Evolutionary conservation across 2,113 vertebrate genomes (phyloP), one percentile per base, ranked within the genome.

Genomic region (Larimichthys crocea): DNA sequence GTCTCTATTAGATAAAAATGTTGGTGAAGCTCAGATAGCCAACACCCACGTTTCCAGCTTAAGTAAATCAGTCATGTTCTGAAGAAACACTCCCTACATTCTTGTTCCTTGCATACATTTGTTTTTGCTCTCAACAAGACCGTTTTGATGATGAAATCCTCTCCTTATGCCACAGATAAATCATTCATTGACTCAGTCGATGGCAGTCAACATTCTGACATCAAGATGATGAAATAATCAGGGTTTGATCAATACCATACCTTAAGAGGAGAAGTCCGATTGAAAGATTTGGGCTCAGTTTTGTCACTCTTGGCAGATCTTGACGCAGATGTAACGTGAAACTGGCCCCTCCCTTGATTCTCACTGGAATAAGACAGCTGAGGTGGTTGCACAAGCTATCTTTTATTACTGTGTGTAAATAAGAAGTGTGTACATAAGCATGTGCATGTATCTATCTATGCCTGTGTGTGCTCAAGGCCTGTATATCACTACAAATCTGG

Each of bases 81-180:
- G 3, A 9, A 67, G 40, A 66, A 87, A 88, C 87, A 86, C 85
- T 83, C 81, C 85, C 79, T 77, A 9, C 17, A 80, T 81, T 86
- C 60, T 63, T 72, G 24, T 63, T 66, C 10, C 2, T 0, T 19
- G 9, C 29, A 67, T 31, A 22, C 8, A 20, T 74, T 19, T 69
- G 26, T 63, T 59, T 71, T 12, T 20, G 35, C 35, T 40, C 35
- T 5, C 8, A 40, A 40, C 35, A 0, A 40, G 35, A 40, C 22
- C 57, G 19, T 44, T 61, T n/a, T 49, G 17, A 44, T 49, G 46
- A 67, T 60, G 26, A 80, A 74, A 74, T 35, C 10, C 44, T 46
- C 12, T 46, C 12, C 44, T 14, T 46, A 14, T 46, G 44, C n/a
- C 19, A 52, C 1, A 15, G 48, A 44, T 22, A 22, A 24, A 0